These are phyloP conservation scores for Tragulus kanchil DNA, from an alignment of 2,113 vertebrate species.

Conservation along the genomic window DNA sequence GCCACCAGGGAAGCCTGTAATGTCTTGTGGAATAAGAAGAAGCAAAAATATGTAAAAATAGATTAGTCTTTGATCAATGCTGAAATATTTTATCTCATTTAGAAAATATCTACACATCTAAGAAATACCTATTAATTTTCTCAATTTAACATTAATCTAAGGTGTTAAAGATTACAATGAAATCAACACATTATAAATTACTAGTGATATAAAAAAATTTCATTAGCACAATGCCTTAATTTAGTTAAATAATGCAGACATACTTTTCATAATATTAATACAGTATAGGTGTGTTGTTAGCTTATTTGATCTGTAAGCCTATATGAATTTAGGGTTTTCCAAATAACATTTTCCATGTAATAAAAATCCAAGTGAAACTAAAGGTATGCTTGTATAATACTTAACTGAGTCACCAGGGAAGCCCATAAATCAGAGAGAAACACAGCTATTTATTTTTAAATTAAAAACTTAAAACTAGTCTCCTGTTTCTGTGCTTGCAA, in stretches of 20 bases:
- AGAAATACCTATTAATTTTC: not conserved
- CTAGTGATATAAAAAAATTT: not conserved
- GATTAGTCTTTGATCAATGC: not conserved
- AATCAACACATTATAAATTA: not conserved
- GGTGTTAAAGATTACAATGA: constrained; percentile 6
- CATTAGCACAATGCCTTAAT: not conserved
- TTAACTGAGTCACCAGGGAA: not conserved
- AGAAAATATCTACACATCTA: not conserved
- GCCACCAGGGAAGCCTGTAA: not conserved
- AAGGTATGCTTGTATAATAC: not conserved
- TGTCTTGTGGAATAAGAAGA: not conserved
- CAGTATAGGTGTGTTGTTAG: not conserved
- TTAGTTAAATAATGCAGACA: not conserved
- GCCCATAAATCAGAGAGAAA: not conserved
- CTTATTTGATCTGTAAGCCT: not conserved
- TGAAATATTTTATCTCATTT: constrained; percentile 12
- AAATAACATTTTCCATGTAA: not conserved
- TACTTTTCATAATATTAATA: not conserved
- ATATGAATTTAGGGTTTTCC: not conserved
- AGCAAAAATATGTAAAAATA: not conserved
- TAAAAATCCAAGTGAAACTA: not conserved
- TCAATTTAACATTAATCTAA: not conserved
- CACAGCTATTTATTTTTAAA: not conserved
- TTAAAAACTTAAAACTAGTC: not conserved
- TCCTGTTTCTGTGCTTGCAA: not conserved